Evolutionary conservation across 2,888 invertebrate species (phyloP), one percentile per base, ranked within the genome.

Genomic region (Eupithecia pulchellata): DNA sequence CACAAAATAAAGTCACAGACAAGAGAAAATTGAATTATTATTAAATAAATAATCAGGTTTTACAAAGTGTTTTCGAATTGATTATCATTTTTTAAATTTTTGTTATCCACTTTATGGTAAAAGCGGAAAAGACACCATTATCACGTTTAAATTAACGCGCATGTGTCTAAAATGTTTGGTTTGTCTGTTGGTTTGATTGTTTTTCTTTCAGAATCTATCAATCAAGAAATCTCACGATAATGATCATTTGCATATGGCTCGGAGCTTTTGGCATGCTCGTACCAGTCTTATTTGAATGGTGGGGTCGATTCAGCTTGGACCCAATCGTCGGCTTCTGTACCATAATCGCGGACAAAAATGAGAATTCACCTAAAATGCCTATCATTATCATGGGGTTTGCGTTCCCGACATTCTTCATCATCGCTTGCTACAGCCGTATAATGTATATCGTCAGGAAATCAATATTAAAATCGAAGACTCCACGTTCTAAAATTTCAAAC

Each of bases 231-330:
- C 63, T 77, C 20, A 63, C 32, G n/a, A 68, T 76, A 17, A 77
- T 77, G 77, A 58, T 76, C 20, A 42, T 65, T 11, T 64, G 64
- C 1, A 71, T 77, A 39, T 77, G 77, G 77, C 30, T 71, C 11
- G 69, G 61, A 6, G 62, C 69, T n/a, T 55, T 74, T 1, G 42
- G 27, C 1, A 69, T 75, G 64, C 0, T 68, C 1, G 8, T 66
- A 2, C 74, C 76, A 13, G 60, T 60, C 30, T 25, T 66, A 13
- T 63, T 71, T 4, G 76, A 72, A 47, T 11, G 72, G 42, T 75
- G 73, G 74, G 77, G 77, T 5, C 73, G 69, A 0, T 70, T 75
- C 47, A 73, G 76, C 57, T 39, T 77, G 20, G 72, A 77, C 30
- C 64, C 72, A 14, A 39, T 52, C 0, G 36, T 66, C 11, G 68